These are phyloP conservation scores for Coracias cyanogaster DNA, from an alignment of 2,797 vertebrate genomes.

Conservation along the genomic window DNA sequence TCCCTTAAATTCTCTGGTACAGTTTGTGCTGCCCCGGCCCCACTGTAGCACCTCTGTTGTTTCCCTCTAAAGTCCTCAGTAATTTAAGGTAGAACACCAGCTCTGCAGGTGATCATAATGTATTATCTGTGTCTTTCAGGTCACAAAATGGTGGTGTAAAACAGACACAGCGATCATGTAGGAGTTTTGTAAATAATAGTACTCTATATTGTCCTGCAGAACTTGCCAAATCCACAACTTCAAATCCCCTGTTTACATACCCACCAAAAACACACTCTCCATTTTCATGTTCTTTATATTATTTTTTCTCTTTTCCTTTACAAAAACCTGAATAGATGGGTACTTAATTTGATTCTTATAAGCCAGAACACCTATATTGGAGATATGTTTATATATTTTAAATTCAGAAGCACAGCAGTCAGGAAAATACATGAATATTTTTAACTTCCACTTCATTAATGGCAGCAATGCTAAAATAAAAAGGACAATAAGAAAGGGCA, in stretches of 20 bases:
- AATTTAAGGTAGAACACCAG: not conserved
- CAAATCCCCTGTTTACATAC: accelerated
- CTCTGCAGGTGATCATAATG: not conserved
- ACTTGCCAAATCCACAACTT: not conserved
- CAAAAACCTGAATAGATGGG: not conserved
- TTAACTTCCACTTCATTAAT: not conserved
- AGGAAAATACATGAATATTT: not conserved
- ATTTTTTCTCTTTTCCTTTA: not conserved
- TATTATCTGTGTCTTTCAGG: not conserved
- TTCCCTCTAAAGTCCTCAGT: not conserved
- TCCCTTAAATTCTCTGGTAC: not conserved
- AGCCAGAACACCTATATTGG: not conserved
- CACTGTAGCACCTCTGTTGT: not conserved
- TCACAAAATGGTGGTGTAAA: not conserved
- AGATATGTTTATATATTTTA: not conserved
- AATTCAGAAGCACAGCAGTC: not conserved
- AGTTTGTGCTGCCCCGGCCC: not conserved
- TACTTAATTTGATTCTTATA: not conserved
- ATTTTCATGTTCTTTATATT: not conserved
- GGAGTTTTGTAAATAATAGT: not conserved
- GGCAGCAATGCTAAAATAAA: not conserved
- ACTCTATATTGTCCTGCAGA: not conserved
- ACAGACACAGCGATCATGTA: not conserved
- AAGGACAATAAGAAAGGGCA: not conserved
- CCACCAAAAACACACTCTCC: not conserved